Evolutionary conservation across 2,888 invertebrate genomes (phyloP).

Genomic region (Glyphotaelius pellucidus): DNA sequence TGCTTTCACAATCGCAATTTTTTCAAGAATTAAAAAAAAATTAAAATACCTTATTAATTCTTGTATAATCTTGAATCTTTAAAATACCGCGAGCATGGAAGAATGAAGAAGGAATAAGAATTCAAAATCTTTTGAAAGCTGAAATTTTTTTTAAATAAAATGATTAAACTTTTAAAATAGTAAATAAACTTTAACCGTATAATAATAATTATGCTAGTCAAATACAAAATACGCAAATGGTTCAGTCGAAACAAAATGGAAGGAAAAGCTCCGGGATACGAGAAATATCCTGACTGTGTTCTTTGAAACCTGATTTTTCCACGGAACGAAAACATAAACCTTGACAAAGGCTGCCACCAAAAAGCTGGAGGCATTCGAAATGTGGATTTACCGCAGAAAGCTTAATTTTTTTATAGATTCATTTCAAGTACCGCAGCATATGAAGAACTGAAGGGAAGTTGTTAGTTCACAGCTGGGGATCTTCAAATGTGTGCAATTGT

Average conservation of each 20-base stretch:
- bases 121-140: too few relatives aligned
- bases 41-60: too few relatives aligned
- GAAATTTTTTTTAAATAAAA: too few relatives aligned
- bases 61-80: too few relatives aligned
- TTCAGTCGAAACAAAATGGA: neutral
- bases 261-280: neutral
- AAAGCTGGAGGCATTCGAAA: neutral
- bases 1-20: too few relatives aligned
- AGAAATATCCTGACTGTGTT: neutral
- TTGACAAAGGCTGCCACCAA: neutral
- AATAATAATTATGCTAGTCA: too few relatives aligned
- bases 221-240: neutral
- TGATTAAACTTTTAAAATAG: too few relatives aligned
- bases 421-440: neutral
- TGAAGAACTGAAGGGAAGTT: neutral
- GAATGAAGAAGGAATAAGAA: too few relatives aligned
- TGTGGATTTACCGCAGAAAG: neutral
- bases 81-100: too few relatives aligned
- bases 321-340: neutral
- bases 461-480: neutral
- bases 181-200: too few relatives aligned
- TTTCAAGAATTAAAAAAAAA: too few relatives aligned
- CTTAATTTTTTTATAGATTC: neutral
- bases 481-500: neutral
- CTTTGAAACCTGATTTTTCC: neutral